Conservation (phyloP, 2,797 vertebrate species). For the Peromyscus nudipes region DNA sequence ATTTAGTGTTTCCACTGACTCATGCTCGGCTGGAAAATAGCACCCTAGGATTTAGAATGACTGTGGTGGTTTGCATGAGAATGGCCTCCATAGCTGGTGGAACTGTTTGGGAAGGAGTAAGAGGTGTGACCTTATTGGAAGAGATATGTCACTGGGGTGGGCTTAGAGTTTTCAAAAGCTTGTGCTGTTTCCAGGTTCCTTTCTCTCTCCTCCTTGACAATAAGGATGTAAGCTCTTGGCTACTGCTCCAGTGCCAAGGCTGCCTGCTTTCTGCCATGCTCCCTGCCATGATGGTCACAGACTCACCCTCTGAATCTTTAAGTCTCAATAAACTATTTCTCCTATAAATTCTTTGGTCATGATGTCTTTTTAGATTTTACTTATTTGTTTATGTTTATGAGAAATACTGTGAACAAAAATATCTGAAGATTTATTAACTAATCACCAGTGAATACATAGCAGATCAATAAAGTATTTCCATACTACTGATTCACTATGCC, state of each 20-base stretch:
- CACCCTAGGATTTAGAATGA: no score
- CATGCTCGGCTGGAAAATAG: neutral
- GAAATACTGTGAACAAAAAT: neutral
- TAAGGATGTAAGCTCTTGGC: neutral
- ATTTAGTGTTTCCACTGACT: neutral
- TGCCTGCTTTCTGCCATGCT: neutral
- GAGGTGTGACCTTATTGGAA: neutral
- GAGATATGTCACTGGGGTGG: neutral
- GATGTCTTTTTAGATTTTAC: neutral
- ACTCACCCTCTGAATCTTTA: neutral
- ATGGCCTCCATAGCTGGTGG: neutral
- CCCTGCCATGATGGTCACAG: no score
- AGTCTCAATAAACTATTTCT: neutral
- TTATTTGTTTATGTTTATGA: neutral
- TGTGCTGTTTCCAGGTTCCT: neutral
- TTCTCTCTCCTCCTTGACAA: neutral
- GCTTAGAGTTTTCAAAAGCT: neutral
- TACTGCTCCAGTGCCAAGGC: neutral
- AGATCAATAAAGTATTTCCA: neutral
- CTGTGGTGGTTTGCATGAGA: neutral
- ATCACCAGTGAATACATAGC: neutral
- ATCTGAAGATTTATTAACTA: neutral
- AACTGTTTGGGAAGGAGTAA: neutral
- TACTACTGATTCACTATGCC: neutral
- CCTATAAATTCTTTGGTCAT: no score